A percentile compares a stretch with the other conserved stretches of the same genome.
These are phyloP conservation scores for Poeciliopsis turneri DNA, from an alignment of 2,797 vertebrate species.

Conservation along the genomic window DNA sequence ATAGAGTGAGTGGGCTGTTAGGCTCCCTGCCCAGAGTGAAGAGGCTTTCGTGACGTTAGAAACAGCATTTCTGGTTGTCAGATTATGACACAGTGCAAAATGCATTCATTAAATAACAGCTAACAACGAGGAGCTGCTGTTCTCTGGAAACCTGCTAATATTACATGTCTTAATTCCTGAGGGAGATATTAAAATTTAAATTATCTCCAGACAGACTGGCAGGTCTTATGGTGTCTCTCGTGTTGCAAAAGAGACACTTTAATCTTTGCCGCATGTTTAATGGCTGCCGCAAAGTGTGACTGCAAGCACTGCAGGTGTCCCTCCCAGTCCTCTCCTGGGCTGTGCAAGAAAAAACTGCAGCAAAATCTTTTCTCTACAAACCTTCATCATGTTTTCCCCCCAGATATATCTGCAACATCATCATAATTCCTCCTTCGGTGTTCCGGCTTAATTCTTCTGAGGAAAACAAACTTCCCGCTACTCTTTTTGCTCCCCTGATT, in stretches of 20 bases:
- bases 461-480: background rate
- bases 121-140: background rate
- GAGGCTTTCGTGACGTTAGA: conserved; percentile 21
- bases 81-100: conserved; percentile 35
- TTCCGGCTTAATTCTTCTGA: conserved; percentile 21
- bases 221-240: conserved; percentile 18
- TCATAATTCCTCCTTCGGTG: conserved; percentile 12
- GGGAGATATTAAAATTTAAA: conserved; percentile 7
- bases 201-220: conserved; percentile 21
- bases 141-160: conserved; percentile 6
- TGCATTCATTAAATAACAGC: conserved; percentile 23
- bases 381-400: conserved; percentile 33
- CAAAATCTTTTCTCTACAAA: conserved; percentile 43
- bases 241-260: conserved; percentile 41
- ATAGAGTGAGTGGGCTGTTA: conserved; percentile 56
- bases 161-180: conserved; percentile 11
- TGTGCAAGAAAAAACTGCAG: conserved; percentile 58
- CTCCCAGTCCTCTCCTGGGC: conserved; percentile 43
- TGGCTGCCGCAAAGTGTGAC: conserved; percentile 55
- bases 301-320: conserved; percentile 65
- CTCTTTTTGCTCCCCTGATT: background rate
- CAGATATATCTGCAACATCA: conserved; percentile 28
- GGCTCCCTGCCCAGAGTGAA: conserved; percentile 43
- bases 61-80: conserved; percentile 34
- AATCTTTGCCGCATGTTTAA: conserved; percentile 43